Evolutionary conservation across 2,113 vertebrate genomes (phyloP), one percentile per base, ranked within the genome.

Genomic region (Centropus bengalensis): DNA sequence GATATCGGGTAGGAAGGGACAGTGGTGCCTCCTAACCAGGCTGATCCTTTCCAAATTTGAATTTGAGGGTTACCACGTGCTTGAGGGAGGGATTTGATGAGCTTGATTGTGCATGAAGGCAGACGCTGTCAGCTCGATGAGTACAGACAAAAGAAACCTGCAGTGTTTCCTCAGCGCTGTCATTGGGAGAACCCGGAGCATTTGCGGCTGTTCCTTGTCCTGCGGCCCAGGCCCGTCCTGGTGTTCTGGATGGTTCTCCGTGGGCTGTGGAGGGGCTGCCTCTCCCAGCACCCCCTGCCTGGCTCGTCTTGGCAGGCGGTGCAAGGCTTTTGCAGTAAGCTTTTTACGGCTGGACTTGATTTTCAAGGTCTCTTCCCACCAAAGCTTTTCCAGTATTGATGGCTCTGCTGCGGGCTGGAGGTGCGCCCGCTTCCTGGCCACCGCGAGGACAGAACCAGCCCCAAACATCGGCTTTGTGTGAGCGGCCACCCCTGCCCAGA

Each of bases 211-310:
- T 38, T 8, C 56, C 51, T 62, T 32, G 8, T 68, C 0, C 0
- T 83, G 80, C 32, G 4, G 8, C 32, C 14, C n/a, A 30, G 40
- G 8, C 0, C 0, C 38, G 22, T 27, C 45, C 22, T 9, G 9
- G 30, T 23, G 12, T 20, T 11, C 23, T 8, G 38, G 12, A 8
- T n/a, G 32, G 44, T 55, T 63, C 69, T 17, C 32, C 2, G 14
- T 7, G 20, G 23, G 40, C 3, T 71, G 24, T 38, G 49, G 64
- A 40, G 40, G 24, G 4, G 23, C 47, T 33, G 3, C 47, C 21
- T 78, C 42, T 56, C 5, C 42, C 22, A 5, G 3, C n/a, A 30
- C 27, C n/a, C 22, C 28, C 20, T 54, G 6, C 47, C 21, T 56
- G 51, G 17, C 3, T 73, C 55, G 12, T n/a, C 33, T 55, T 10